Evolutionary conservation across 35 echinoderm and acorn worm species (phyloP), one percentile per base, ranked within the genome.

Genomic region (Strongylocentrotus purpuratus): DNA sequence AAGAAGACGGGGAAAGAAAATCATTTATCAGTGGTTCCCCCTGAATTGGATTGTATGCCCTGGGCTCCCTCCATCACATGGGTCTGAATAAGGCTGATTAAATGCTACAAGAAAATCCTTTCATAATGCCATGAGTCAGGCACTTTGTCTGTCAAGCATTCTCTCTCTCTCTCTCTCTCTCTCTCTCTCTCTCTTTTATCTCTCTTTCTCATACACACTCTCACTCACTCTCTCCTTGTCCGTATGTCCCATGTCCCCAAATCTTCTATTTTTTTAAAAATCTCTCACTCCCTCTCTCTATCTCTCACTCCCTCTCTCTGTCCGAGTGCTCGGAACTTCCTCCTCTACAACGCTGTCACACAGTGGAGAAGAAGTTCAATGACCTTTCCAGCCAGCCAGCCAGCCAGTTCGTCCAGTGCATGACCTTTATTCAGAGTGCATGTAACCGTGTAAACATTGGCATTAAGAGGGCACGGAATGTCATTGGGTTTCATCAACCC

Each of bases 41-140:
- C 28, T 28, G 65, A 78, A 78, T 78, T 78, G 65, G 65, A 78
- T 78, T 78, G 65, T 78, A 78, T 78, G 65, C 65, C 65, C 65
- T 78, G 65, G 65, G 65, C 65, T 7, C 28, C 65, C 22, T 78
- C 22, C 65, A 78, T 78, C 65, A 78, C 20, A n/a, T n/a, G 20
- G 65, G 65, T 78, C 65, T 78, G 28, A 78, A 78, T 28, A 78
- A 28, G 5, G 65, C 65, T 78, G 65, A 78, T 78, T 78, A 78
- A 78, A 78, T 78, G 65, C 65, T 78, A 78, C 65, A n/a, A 78
- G 65, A 78, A 78, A 78, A 78, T 78, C 65, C 65, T n/a, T 78
- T 78, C 65, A 78, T 78, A 78, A 78, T 78, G 65, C 65, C 65
- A 28, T 78, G 65, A 78, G 65, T 78, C 65, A 78, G 61, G 17